Conservation (phyloP, 2,113 vertebrate species). For the Noctilio leporinus region DNA sequence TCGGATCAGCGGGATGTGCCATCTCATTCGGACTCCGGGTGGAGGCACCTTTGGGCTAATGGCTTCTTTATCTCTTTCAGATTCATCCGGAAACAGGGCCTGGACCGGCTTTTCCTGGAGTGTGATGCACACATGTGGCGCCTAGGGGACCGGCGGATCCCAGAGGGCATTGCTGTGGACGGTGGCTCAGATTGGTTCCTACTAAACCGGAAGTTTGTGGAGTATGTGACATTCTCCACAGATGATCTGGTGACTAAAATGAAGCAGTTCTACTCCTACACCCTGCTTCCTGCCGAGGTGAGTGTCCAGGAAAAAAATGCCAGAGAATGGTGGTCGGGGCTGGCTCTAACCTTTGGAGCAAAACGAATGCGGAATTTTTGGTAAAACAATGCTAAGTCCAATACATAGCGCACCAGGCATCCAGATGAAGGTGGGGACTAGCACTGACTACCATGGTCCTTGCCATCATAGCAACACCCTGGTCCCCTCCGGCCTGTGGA, state of each 20-base stretch:
- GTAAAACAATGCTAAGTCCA: neutral
- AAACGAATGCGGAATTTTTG: neutral
- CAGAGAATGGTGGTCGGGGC: neutral
- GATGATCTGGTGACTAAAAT: constrained; percentile 94
- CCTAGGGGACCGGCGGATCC: constrained; percentile 94
- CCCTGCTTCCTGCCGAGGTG: constrained; percentile 96
- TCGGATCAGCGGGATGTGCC: accelerated
- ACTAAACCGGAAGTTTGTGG: constrained; percentile 93
- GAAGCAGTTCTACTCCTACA: constrained; percentile 96
- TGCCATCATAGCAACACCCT: accelerated
- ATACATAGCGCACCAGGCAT: accelerated
- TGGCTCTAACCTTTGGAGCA: neutral
- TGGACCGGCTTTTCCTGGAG: constrained; percentile 96
- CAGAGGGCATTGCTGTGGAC: constrained; percentile 93
- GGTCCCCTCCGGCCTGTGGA: neutral
- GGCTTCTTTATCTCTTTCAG: constrained; percentile 69
- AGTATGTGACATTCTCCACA: constrained; percentile 92
- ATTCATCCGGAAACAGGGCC: constrained; percentile 96
- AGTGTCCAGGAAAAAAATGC: neutral
- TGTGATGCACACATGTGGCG: constrained; percentile 99
- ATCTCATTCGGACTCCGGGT: neutral
- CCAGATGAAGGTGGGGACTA: neutral
- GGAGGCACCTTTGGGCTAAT: neutral
- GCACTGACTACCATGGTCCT: accelerated
- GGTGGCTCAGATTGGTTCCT: constrained; percentile 98